Conservation (phyloP, 2,113 vertebrate genomes). For the Lathamus discolor region DNA sequence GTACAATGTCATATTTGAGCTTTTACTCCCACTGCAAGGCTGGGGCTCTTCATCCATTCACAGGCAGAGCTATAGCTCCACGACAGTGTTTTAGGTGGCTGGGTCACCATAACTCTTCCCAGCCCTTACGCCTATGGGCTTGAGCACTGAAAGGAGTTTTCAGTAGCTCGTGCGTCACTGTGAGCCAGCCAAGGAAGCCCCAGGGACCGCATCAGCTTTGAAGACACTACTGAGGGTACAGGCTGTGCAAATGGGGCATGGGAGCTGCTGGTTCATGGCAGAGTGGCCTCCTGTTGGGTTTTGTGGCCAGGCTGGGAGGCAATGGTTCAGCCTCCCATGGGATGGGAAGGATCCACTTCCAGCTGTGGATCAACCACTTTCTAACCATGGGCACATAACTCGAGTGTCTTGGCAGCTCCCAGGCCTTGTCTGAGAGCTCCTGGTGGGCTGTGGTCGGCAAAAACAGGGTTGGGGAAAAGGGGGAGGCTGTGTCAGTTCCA, state of each 20-base stretch:
- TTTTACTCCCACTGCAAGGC: background rate
- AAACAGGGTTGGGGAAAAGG: background rate
- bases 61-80: background rate
- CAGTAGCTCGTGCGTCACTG: background rate
- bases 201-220: background rate
- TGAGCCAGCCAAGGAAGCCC: background rate
- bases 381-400: background rate
- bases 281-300: background rate
- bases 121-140: background rate
- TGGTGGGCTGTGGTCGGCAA: background rate
- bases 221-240: background rate
- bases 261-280: background rate
- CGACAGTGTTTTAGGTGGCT: background rate
- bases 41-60: background rate
- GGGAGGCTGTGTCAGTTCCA: background rate
- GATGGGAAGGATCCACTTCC: background rate
- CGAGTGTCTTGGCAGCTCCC: accelerated
- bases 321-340: background rate
- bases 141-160: background rate
- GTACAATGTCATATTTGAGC: background rate
- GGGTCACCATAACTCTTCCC: background rate
- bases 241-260: background rate
- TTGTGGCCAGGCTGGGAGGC: background rate
- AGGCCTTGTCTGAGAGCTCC: background rate
- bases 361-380: background rate